Conservation (phyloP, 2,797 vertebrate genomes). For the Lacerta agilis region DNA sequence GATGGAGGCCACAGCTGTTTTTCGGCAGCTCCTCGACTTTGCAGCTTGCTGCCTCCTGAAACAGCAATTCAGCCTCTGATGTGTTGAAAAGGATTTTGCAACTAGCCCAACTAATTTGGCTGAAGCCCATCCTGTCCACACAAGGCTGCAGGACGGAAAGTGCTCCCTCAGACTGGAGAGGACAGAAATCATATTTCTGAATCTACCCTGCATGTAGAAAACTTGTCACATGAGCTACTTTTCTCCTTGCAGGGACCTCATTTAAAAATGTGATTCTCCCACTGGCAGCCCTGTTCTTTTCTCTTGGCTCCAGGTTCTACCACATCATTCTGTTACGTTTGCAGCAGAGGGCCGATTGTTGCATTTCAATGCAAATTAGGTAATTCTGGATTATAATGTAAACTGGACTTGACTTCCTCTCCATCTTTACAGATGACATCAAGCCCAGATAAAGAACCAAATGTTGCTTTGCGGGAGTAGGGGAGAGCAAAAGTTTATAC, state of each 20-base stretch:
- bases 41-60: neutral
- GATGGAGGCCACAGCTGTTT: too few species aligned
- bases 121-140: neutral
- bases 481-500: neutral
- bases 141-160: too few species aligned
- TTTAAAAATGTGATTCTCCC: neutral
- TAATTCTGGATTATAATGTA: too few species aligned
- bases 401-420: too few species aligned
- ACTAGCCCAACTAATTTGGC: neutral
- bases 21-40: neutral
- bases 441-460: neutral
- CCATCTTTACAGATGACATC: too few species aligned
- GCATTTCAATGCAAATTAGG: too few species aligned
- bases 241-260: neutral
- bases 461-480: neutral
- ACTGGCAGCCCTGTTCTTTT: neutral
- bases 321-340: neutral
- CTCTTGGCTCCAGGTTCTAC: neutral
- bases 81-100: neutral
- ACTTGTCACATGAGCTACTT: neutral
- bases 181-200: neutral
- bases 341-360: too few species aligned
- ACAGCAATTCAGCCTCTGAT: neutral
- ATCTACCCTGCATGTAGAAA: neutral
- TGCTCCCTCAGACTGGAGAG: neutral